These are phyloP conservation scores for Trematocara macrostoma DNA, from an alignment of 2,113 vertebrate genomes.

Conservation along the genomic window DNA sequence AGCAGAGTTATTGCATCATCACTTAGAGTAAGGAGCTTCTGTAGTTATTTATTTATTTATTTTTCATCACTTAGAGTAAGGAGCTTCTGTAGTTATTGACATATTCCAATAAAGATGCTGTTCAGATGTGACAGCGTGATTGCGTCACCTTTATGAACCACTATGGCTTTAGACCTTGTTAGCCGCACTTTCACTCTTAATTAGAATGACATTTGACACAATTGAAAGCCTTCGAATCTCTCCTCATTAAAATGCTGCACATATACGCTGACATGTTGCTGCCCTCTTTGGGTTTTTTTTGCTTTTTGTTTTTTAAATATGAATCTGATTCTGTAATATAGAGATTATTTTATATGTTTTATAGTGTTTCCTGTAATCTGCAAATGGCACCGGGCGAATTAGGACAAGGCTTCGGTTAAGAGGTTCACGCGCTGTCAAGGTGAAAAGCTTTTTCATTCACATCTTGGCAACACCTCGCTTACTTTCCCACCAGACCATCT, in stretches of 20 bases:
- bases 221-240: background rate
- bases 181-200: constrained; percentile 16
- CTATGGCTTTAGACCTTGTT: background rate
- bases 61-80: background rate
- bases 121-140: background rate
- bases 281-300: background rate
- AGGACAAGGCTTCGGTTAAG: background rate
- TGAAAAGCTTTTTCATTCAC: constrained; percentile 55
- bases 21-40: background rate
- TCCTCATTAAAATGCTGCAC: constrained; percentile 17
- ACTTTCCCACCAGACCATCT: constrained; percentile 29
- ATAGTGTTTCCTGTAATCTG: background rate
- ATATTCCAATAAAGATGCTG: background rate
- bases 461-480: constrained; percentile 52
- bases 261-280: background rate
- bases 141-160: constrained; percentile 8
- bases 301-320: rapidly evolving
- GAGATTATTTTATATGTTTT: background rate
- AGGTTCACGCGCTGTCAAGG: constrained; percentile 44
- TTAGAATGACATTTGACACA: constrained; percentile 25
- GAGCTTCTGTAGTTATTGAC: background rate
- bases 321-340: background rate
- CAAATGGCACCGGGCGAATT: background rate
- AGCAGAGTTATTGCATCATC: background rate
- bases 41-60: background rate